phyloP scores from a whole-genome alignment of 2,797 vertebrate species.

The Brotogeris chrysoptera region DNA sequence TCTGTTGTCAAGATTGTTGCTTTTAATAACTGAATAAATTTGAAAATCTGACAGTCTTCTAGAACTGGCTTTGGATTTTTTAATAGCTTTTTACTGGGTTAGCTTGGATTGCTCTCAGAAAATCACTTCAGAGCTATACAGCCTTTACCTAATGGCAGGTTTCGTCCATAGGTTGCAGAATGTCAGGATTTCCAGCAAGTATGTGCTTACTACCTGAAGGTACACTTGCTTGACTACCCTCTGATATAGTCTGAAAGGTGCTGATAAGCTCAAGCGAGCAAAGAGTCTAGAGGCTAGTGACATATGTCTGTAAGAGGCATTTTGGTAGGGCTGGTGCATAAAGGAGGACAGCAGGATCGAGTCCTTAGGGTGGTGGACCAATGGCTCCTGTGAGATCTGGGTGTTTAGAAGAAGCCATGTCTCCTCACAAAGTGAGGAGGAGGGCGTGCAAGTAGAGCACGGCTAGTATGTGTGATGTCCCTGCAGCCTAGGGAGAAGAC shows the following conservation, averaged over 20 bases:
- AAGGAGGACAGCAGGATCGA: neutral
- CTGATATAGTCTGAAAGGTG: neutral
- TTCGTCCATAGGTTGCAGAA: neutral
- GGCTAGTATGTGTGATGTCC: neutral
- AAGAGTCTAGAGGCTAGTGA: neutral
- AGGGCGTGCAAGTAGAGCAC: fast-evolving
- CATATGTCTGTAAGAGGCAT: neutral
- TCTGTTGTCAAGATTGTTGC: neutral
- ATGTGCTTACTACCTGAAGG: neutral
- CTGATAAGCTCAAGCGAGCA: neutral
- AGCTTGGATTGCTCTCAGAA: neutral
- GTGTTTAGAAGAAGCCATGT: neutral
- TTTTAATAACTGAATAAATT: neutral
- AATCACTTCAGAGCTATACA: neutral
- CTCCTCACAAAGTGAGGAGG: neutral
- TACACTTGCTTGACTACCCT: fast-evolving
- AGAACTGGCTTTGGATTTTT: neutral
- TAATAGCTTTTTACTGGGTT: neutral
- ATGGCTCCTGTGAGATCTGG: fast-evolving
- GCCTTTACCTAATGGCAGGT: neutral
- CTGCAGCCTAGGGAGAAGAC: neutral
- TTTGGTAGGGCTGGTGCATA: neutral
- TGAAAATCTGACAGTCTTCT: neutral
- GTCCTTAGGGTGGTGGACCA: neutral
- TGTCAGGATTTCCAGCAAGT: neutral